Evolutionary conservation across 2,888 invertebrate species (phyloP).

Genomic region (Parapristionchus giblindavisi): DNA sequence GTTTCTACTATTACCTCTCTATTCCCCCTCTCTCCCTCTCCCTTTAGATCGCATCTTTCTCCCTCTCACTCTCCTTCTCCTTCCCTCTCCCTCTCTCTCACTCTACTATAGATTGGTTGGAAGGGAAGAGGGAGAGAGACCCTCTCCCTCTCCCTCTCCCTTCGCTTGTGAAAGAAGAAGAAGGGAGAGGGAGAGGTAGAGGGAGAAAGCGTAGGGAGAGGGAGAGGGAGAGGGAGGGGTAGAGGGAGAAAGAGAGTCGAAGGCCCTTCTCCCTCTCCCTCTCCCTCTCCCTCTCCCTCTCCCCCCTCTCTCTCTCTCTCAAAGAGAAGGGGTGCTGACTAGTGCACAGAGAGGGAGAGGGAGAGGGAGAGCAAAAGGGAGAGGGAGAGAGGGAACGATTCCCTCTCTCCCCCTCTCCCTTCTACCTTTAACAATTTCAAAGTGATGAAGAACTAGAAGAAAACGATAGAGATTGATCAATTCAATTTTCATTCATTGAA

Average conservation of each 20-base stretch:
- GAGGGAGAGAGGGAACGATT: no score
- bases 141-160: conserved; percentile 7
- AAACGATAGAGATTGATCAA: no score
- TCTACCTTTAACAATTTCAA: no score
- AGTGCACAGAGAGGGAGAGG: conserved; percentile 7
- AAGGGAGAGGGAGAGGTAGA: conserved; percentile 1
- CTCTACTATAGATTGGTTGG: conserved; percentile 21
- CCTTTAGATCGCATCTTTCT: no score
- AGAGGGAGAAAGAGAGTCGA: background rate
- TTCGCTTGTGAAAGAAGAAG: conserved; percentile 1
- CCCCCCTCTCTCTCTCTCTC: background rate
- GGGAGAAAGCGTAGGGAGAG: conserved; percentile 15
- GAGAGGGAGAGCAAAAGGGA: no score
- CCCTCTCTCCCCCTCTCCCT: no score
- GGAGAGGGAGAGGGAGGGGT: background rate
- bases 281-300: conserved; percentile 12
- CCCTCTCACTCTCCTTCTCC: conserved; percentile 21
- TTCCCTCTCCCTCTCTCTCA: conserved; percentile 16
- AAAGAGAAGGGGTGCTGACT: background rate
- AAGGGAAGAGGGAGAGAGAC: conserved; percentile 1
- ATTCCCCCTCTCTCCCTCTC: no score
- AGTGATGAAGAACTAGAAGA: no score
- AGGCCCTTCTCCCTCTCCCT: no score
- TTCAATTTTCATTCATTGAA: no score
- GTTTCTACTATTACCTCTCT: no score